phyloP scores from a whole-genome alignment of 2,888 invertebrate genomes.

The Ariolimax columbianus region DNA sequence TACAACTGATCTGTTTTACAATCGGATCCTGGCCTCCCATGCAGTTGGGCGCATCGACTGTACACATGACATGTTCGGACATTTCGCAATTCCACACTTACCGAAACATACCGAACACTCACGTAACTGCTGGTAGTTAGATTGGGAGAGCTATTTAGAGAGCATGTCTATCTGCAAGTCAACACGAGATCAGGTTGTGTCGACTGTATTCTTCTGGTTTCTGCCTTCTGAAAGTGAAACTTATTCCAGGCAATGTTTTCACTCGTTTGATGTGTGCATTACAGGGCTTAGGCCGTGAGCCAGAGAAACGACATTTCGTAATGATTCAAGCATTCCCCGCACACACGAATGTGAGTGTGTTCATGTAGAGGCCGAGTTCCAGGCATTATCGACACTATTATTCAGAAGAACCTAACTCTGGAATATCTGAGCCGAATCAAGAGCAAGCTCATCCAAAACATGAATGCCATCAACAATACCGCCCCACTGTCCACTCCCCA shows the following conservation, averaged over 20 bases:
- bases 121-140: background rate
- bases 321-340: too few species aligned
- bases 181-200: background rate
- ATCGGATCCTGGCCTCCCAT: background rate
- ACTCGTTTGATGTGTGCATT: background rate
- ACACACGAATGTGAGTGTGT: too few species aligned
- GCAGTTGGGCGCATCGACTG: background rate
- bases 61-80: background rate
- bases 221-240: background rate
- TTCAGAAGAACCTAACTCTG: too few species aligned
- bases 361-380: too few species aligned
- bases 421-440: too few species aligned
- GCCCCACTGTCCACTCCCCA: too few species aligned
- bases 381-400: too few species aligned
- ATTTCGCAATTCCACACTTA: background rate
- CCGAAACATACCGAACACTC: background rate
- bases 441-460: too few species aligned
- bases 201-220: background rate
- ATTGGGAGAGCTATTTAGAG: background rate
- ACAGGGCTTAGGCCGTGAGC: background rate
- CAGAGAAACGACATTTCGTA: background rate
- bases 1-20: slow-evolving; percentile 10
- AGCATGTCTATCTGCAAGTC: too few species aligned
- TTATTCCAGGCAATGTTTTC: background rate
- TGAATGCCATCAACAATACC: too few species aligned